Conservation (phyloP, 2,797 vertebrate genomes). For the Scleropages formosus region DNA sequence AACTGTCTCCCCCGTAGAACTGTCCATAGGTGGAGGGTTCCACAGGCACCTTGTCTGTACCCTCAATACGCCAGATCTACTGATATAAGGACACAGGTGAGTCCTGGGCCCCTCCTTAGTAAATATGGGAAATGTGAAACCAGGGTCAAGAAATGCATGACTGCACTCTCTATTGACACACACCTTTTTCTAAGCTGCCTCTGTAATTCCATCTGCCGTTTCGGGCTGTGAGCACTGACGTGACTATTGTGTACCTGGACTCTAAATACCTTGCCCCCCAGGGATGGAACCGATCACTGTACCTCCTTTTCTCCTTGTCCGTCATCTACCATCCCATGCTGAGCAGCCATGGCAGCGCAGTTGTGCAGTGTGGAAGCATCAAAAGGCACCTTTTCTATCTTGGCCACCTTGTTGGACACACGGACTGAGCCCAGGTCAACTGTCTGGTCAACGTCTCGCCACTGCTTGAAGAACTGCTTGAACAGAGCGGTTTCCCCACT, state of each 20-base stretch:
- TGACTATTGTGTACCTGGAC: background rate
- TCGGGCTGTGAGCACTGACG: background rate
- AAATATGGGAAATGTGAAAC: background rate
- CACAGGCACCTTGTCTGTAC: constrained; percentile 51
- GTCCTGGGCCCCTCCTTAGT: background rate
- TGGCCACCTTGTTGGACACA: constrained; percentile 54
- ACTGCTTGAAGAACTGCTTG: constrained; percentile 65
- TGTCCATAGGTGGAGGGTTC: constrained; percentile 50
- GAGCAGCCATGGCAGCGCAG: constrained; percentile 62
- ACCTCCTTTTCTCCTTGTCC: constrained; percentile 64
- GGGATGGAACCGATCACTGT: background rate
- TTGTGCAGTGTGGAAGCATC: constrained; percentile 55
- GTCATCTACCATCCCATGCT: constrained; percentile 61
- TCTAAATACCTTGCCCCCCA: background rate
- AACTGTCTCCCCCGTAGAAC: constrained; percentile 69
- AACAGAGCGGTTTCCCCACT: constrained; percentile 63
- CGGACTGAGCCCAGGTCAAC: constrained; percentile 55
- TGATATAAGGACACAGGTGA: constrained; percentile 8
- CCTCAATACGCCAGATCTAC: constrained; percentile 66
- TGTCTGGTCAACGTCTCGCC: constrained; percentile 53
- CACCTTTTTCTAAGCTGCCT: constrained; percentile 2
- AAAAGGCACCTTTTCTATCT: constrained; percentile 62
- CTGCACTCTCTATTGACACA: background rate
- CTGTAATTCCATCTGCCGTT: constrained; percentile 19
- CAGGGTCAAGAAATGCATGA: background rate